Conservation (phyloP, 1,140 invertebrate genomes). For the Globodera rostochiensis region DNA sequence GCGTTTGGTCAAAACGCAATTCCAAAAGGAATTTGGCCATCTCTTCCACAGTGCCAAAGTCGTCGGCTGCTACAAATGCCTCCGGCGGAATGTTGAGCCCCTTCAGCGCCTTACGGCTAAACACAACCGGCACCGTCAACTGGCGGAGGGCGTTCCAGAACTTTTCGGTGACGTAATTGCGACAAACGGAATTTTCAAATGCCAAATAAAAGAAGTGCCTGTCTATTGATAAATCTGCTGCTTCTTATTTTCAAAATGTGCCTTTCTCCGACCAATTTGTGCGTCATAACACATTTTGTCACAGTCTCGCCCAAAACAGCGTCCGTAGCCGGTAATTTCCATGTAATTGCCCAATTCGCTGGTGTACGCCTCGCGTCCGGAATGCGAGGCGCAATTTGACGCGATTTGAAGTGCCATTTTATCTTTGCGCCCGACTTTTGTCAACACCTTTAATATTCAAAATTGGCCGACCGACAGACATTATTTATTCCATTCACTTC, state of each 20-base stretch:
- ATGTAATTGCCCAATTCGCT: constrained; percentile 14
- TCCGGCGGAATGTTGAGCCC: constrained; percentile 31
- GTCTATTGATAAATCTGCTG: constrained; percentile 23
- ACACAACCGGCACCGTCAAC: constrained; percentile 32
- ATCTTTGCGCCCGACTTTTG: constrained; percentile 20
- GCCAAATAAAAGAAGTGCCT: constrained; percentile 60
- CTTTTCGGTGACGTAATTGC: constrained; percentile 66
- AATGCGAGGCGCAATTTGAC: constrained; percentile 25
- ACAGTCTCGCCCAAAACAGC: constrained; percentile 14
- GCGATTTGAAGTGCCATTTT: constrained; percentile 25
- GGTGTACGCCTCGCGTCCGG: constrained; percentile 22
- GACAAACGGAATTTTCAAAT: constrained; percentile 66
- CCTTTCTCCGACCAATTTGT: neutral
- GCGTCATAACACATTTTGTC: constrained; percentile 20
- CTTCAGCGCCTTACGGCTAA: constrained; percentile 20
- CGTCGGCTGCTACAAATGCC: constrained; percentile 39
- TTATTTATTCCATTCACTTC: constrained; percentile 16
- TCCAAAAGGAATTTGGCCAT: constrained; percentile 16
- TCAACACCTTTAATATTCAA: constrained; percentile 5
- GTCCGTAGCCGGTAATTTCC: constrained; percentile 19
- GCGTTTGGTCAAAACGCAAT: constrained; percentile 4
- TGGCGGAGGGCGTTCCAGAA: constrained; percentile 40
- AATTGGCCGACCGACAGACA: neutral
- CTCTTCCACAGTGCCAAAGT: constrained; percentile 27
- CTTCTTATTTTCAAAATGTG: neutral